Conservation (phyloP, 2,888 invertebrate species). For the Baronia brevicornis region DNA sequence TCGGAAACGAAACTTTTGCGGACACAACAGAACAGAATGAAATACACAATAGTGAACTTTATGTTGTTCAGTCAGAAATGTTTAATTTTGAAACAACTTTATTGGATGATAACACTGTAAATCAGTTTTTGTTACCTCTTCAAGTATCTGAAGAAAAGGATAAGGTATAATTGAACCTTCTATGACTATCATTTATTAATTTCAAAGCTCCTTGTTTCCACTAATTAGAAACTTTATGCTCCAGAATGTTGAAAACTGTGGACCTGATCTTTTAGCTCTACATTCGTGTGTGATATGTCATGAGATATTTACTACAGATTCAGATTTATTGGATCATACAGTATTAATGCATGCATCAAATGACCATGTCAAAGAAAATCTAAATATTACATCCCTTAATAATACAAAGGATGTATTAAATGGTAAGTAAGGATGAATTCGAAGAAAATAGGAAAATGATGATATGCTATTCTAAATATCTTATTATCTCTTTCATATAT, state of each 20-base stretch:
- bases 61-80: constrained; percentile 43
- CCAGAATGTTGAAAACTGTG: constrained; percentile 35
- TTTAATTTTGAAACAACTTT: constrained; percentile 54
- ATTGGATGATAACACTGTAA: constrained; percentile 61
- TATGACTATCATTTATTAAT: constrained; percentile 7
- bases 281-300: constrained; percentile 64
- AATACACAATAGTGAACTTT: constrained; percentile 35
- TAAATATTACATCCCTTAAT: constrained; percentile 14
- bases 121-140: constrained; percentile 58
- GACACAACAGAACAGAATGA: constrained; percentile 21
- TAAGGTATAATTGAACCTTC: too few relatives aligned
- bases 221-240: constrained; percentile 17
- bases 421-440: constrained; percentile 18
- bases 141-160: constrained; percentile 33
- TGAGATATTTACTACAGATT: constrained; percentile 62
- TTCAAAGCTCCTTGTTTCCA: constrained; percentile 3
- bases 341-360: constrained; percentile 54
- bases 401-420: constrained; percentile 20
- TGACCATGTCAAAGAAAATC: constrained; percentile 23
- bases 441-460: too few relatives aligned
- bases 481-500: too few relatives aligned
- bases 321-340: constrained; percentile 60
- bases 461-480: too few relatives aligned
- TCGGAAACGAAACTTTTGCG: constrained; percentile 32
- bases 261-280: constrained; percentile 51